phyloP scores from a whole-genome alignment of 1,140 invertebrate genomes.

The Cherax destructor region DNA sequence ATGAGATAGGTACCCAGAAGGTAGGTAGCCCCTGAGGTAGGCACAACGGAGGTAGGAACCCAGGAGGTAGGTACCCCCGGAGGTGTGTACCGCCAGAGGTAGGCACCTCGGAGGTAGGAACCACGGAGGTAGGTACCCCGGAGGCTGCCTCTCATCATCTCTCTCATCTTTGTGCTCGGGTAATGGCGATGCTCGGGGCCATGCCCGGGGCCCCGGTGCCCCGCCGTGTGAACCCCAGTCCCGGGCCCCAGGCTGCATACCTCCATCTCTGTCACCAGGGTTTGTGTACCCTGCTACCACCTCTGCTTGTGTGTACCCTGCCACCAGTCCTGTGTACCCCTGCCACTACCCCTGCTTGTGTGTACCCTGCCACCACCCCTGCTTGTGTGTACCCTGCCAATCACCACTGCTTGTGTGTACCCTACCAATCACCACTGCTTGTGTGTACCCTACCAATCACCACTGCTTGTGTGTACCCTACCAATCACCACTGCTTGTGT shows the following conservation, averaged over 20 bases:
- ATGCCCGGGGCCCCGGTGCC: conserved; percentile 16
- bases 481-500: no score
- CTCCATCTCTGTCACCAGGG: conserved; percentile 39
- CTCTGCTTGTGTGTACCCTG: background rate
- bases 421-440: no score
- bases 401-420: no score
- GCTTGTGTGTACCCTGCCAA: no score
- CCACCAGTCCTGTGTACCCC: no score
- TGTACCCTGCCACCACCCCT: no score
- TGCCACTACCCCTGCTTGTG: no score
- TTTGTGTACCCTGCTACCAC: conserved; percentile 9
- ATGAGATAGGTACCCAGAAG: background rate
- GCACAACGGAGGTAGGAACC: no score
- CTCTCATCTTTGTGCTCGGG: conserved; percentile 29
- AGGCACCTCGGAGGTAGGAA: background rate
- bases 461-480: no score
- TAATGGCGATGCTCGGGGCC: conserved; percentile 15
- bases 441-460: no score
- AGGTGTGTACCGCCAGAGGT: background rate
- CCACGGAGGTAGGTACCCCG: background rate
- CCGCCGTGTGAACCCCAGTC: conserved; percentile 23
- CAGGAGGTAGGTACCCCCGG: no score
- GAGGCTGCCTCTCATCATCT: conserved; percentile 23
- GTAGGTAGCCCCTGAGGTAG: no score
- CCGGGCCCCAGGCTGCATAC: background rate